These are phyloP conservation scores for Leptopterna dolabrata DNA, from an alignment of 2,888 invertebrate genomes.

Conservation along the genomic window DNA sequence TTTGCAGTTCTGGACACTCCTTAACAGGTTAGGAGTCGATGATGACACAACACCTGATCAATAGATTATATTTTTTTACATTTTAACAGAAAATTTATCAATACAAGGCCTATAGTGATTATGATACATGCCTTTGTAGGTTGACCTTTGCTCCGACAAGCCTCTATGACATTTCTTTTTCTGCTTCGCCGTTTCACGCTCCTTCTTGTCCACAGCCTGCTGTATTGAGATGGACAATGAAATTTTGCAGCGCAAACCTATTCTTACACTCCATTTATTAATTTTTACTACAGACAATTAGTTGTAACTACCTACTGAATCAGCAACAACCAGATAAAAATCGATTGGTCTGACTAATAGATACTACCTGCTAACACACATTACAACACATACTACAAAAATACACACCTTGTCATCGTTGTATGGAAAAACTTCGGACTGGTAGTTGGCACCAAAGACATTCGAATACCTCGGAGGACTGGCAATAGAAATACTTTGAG, in stretches of 20 bases:
- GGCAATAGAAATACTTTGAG: background rate
- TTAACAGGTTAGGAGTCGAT: slow-evolving; percentile 9
- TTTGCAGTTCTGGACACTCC: background rate
- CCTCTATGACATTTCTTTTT: background rate
- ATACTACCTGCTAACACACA: too few species aligned
- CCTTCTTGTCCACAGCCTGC: background rate
- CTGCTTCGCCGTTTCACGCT: background rate
- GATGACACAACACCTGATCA: background rate
- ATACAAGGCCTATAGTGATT: too few species aligned
- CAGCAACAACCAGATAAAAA: too few species aligned
- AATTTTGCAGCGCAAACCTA: background rate
- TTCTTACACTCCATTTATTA: too few species aligned
- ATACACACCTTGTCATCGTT: slow-evolving; percentile 40
- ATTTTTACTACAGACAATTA: too few species aligned
- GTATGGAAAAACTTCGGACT: slow-evolving; percentile 55
- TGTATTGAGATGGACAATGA: background rate
- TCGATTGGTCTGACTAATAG: too few species aligned
- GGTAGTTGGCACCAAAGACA: slow-evolving; percentile 48
- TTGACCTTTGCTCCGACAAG: background rate
- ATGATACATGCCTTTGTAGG: background rate
- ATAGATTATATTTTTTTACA: background rate
- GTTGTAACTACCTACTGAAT: too few species aligned
- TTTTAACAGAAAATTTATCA: too few species aligned
- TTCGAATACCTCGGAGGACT: slow-evolving; percentile 45
- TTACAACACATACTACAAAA: too few species aligned